Percentiles rank a stretch among this genome's conserved stretches.
phyloP scores from a whole-genome alignment of 2,888 invertebrate species.

The Patella caerulea region DNA sequence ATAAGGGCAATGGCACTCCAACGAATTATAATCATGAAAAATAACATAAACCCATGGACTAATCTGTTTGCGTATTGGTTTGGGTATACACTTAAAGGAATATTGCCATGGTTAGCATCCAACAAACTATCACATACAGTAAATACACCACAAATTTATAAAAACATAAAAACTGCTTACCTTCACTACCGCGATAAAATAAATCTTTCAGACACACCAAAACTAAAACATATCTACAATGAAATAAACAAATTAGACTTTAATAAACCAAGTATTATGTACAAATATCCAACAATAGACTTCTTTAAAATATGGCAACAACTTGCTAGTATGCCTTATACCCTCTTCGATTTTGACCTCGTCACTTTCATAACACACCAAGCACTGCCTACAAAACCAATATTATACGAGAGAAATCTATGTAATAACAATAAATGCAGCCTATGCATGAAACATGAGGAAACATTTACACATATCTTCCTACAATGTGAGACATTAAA shows the following conservation, averaged over 20 bases:
- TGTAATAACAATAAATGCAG: not conserved
- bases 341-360: not conserved
- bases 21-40: no score
- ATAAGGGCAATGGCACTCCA: not conserved
- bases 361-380: not conserved
- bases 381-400: not conserved
- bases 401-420: not conserved
- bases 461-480: no score
- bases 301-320: no score
- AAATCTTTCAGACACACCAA: not conserved
- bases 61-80: not conserved
- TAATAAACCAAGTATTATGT: no score
- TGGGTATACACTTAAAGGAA: not conserved
- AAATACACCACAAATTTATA: no score
- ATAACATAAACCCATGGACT: not conserved
- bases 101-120: not conserved
- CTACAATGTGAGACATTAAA: no score
- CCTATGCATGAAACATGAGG: not conserved
- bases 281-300: no score
- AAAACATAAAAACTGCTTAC: not conserved
- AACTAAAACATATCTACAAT: not conserved
- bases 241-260: not conserved
- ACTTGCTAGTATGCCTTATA: no score
- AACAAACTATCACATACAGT: no score
- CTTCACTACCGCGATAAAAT: not conserved